Evolutionary conservation across 2,797 vertebrate genomes (phyloP).

Genomic region (Chelon auratus): DNA sequence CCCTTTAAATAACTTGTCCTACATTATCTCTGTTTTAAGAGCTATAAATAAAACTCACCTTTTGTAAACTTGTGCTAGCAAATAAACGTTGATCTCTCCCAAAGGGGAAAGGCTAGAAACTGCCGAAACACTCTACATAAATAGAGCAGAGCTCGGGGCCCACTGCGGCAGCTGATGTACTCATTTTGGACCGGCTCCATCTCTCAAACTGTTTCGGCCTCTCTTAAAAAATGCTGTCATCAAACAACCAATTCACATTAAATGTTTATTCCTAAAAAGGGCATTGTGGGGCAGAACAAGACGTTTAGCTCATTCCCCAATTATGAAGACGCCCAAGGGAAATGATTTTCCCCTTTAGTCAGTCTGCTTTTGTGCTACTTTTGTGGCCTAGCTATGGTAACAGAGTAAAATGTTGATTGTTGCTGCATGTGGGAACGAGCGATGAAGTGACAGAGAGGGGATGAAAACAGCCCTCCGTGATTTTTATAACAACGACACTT

Average conservation of each 20-base stretch:
- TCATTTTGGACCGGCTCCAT: slow-evolving; percentile 56
- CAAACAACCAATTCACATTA: slow-evolving; percentile 74
- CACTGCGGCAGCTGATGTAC: slow-evolving; percentile 59
- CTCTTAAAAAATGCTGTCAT: slow-evolving; percentile 73
- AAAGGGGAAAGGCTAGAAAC: slow-evolving; percentile 52
- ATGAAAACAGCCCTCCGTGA: neutral
- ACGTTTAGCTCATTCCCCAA: slow-evolving; percentile 77
- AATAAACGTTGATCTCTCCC: slow-evolving; percentile 68
- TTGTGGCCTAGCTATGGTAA: slow-evolving; percentile 36
- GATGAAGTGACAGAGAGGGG: slow-evolving; percentile 9
- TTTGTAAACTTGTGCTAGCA: slow-evolving; percentile 55
- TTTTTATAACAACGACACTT: neutral
- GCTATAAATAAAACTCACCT: slow-evolving; percentile 63
- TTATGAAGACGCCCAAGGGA: slow-evolving; percentile 70
- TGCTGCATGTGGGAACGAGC: slow-evolving; percentile 38
- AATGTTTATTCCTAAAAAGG: slow-evolving; percentile 85
- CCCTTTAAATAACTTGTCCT: slow-evolving; percentile 34
- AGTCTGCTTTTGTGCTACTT: slow-evolving; percentile 54
- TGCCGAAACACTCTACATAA: slow-evolving; percentile 47
- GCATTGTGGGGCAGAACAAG: slow-evolving; percentile 61
- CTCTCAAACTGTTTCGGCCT: slow-evolving; percentile 46
- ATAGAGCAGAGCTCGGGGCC: slow-evolving; percentile 54
- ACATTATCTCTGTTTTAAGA: slow-evolving; percentile 54
- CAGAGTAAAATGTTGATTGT: slow-evolving; percentile 37
- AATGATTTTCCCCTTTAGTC: slow-evolving; percentile 58